Base-by-base conservation (phyloP, 2,888 invertebrate species). In the Himalopsyche tibetana region DNA sequence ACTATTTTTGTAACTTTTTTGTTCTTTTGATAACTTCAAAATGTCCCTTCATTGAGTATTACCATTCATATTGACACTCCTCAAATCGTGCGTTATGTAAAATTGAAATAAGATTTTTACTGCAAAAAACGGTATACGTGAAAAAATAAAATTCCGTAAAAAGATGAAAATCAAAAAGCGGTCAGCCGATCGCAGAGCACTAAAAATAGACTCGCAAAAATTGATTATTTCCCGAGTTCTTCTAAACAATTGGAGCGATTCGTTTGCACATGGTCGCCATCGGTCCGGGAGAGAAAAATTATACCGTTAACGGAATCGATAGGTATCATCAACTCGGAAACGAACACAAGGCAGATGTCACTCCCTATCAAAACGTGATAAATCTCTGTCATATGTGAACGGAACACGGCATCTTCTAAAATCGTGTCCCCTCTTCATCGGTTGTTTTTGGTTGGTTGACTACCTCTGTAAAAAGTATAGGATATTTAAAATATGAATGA, bases 311-410 rank as follows among this genome's bases (percentile, higher is more conserved):
- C 74, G 12, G 36, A 74, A 74, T 74, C 74, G 74, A 74, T 74
- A 74, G 74, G 74, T 74, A 36, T 38, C 74, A 74, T 69, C 51
- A 36, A 74, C 55, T 56, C 80, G 63, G 84, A 84, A 82, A 74
- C 45, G 55, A 85, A 74, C 82, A 45, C 74, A 55, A 45, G 82
- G 82, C 55, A 85, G 85, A 82, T 82, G 85, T 85, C 85, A 85
- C 82, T 63, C 79, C 85, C 74, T 81, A 85, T 85, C 85, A 82
- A 82, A 82, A 69, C 51, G 69, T 85, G 82, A 85, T 85, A 85
- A 85, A 85, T 85, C 74, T 82, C 36, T 69, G 85, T 85, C 85
- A 85, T 85, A 85, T 55, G 85, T 82, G 82, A 56, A 56, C 5
- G 51, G 36, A 51, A 56, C 79, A 45, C 55, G 36, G 82, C 19